Evolutionary conservation across 2,797 vertebrate genomes (phyloP).

Genomic region (Austrolebias charrua): DNA sequence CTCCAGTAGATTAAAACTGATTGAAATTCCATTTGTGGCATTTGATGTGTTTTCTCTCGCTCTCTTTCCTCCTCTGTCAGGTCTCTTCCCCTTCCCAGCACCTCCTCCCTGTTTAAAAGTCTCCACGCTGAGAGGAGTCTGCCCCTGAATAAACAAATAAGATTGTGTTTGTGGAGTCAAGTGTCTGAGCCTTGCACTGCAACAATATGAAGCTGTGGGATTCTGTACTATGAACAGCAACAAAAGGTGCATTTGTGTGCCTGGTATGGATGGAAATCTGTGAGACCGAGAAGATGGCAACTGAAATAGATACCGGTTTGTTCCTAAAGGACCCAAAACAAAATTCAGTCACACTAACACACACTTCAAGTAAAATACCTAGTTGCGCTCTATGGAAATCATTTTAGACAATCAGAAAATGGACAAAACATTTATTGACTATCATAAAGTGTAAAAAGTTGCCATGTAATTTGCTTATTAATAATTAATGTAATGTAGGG

Average conservation of each 20-base stretch:
- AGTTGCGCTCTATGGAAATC: not conserved
- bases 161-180: conserved; percentile 49
- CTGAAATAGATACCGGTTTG: conserved; percentile 7
- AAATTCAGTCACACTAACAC: not conserved
- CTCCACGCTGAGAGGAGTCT: conserved; percentile 36
- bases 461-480: not conserved
- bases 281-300: conserved; percentile 13
- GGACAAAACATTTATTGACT: not conserved
- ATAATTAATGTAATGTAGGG: no score
- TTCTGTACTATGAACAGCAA: conserved; percentile 54
- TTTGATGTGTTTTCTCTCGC: conserved; percentile 49
- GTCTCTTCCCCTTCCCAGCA: conserved; percentile 18
- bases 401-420: not conserved
- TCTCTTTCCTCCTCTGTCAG: conserved; percentile 14
- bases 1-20: conserved; percentile 75
- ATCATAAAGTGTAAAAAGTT: not conserved
- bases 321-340: not conserved
- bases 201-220: conserved; percentile 56
- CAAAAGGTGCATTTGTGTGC: conserved; percentile 24
- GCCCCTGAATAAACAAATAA: conserved; percentile 55
- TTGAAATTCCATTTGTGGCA: conserved; percentile 76
- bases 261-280: conserved; percentile 2
- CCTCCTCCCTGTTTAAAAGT: conserved; percentile 22
- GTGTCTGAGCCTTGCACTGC: conserved; percentile 49
- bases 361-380: not conserved